A percentile compares a stretch with the other conserved stretches of the same genome.
Evolutionary conservation across 2,113 vertebrate species (phyloP).

Genomic region (Junco hyemalis): DNA sequence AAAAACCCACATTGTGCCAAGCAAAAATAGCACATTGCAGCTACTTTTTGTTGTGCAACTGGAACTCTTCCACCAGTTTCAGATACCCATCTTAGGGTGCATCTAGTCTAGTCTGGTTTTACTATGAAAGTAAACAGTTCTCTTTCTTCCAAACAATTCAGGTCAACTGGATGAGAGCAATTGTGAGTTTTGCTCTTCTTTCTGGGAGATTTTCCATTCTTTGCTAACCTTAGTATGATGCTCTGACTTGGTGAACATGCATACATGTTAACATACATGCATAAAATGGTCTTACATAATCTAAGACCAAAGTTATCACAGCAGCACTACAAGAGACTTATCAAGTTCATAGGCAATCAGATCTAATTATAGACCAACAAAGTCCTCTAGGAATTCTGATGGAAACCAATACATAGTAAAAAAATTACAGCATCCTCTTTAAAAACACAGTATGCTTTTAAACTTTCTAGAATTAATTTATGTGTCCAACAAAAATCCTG

Average conservation of each 20-base stretch:
- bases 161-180: background rate
- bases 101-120: background rate
- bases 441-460: background rate
- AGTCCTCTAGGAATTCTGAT: background rate
- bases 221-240: background rate
- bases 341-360: background rate
- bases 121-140: background rate
- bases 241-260: background rate
- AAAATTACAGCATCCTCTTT: background rate
- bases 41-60: background rate
- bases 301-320: background rate
- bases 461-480: background rate
- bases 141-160: background rate
- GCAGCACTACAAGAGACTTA: background rate
- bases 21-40: background rate
- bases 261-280: background rate
- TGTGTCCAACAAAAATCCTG: background rate
- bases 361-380: background rate
- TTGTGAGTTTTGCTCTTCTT: background rate
- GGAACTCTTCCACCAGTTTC: background rate
- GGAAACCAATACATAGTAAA: background rate
- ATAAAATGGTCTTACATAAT: background rate
- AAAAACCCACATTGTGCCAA: background rate
- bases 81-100: background rate
- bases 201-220: background rate